These are phyloP conservation scores for Malurus elegans DNA, from an alignment of 2,113 vertebrate species.

Conservation along the genomic window DNA sequence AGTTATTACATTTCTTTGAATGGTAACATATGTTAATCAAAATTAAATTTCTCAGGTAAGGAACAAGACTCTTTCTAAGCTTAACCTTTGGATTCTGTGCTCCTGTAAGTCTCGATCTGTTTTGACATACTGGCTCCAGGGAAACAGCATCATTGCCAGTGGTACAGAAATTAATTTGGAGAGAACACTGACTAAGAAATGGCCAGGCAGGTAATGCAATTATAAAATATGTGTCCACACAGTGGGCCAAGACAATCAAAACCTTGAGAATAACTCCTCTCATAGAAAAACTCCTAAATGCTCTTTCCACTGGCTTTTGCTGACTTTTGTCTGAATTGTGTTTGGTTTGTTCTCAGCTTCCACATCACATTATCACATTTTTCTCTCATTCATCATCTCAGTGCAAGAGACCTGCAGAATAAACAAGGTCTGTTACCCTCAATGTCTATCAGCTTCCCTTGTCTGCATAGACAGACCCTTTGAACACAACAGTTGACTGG, in stretches of 20 bases:
- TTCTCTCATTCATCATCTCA: background rate
- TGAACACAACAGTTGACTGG: background rate
- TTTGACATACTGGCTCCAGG: background rate
- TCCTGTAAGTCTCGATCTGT: background rate
- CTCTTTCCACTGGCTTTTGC: background rate
- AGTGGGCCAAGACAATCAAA: background rate
- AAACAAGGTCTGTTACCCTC: background rate
- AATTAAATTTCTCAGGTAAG: background rate
- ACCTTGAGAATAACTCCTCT: background rate
- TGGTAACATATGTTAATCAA: background rate
- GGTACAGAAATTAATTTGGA: background rate
- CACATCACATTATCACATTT: background rate
- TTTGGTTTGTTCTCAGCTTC: background rate
- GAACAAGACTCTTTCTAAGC: background rate
- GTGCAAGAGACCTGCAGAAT: background rate
- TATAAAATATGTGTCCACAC: background rate
- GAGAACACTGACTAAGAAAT: background rate
- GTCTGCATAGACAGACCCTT: background rate
- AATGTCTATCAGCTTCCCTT: background rate
- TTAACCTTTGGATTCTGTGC: background rate
- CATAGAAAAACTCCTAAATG: background rate
- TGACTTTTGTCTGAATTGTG: background rate
- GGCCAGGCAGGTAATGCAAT: background rate
- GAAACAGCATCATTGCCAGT: background rate
- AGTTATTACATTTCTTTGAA: background rate